Percentiles rank a stretch among this genome's conserved stretches.
These are phyloP conservation scores for Erpornis zantholeuca DNA, from an alignment of 2,113 vertebrate genomes.

Conservation along the genomic window DNA sequence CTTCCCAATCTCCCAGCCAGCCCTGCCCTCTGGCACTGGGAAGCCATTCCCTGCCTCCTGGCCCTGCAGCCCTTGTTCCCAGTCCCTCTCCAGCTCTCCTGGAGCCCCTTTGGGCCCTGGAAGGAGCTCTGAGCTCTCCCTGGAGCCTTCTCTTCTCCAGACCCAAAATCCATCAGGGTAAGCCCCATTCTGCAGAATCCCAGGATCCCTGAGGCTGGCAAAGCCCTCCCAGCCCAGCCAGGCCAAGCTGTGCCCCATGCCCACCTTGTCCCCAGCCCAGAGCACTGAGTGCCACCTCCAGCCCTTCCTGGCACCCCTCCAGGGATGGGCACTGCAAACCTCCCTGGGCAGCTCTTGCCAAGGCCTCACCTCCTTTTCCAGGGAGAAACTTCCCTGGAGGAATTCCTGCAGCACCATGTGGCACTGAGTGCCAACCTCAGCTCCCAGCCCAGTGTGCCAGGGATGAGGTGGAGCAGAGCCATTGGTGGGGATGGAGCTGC, in stretches of 20 bases:
- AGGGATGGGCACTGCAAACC: background rate
- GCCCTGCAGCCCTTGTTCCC: fast-evolving
- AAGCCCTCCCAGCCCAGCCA: fast-evolving
- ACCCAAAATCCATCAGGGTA: background rate
- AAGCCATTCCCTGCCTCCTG: background rate
- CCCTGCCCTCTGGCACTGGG: background rate
- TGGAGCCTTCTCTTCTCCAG: background rate
- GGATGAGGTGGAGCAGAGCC: background rate
- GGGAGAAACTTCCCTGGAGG: background rate
- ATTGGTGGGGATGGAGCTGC: background rate
- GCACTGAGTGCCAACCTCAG: background rate
- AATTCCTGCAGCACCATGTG: background rate
- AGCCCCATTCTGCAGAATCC: background rate
- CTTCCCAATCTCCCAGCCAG: fast-evolving
- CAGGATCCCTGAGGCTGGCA: fast-evolving
- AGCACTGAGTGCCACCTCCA: background rate
- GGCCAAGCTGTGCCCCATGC: background rate
- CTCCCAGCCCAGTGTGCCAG: background rate
- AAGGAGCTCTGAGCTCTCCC: background rate
- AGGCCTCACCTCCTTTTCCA: background rate
- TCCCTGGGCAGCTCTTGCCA: background rate
- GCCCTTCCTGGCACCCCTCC: background rate
- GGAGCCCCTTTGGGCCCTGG: background rate
- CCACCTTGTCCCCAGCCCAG: background rate
- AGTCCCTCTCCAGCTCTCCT: background rate